Evolutionary conservation across 2,113 vertebrate species (phyloP).

Genomic region (Triplophysa rosa): DNA sequence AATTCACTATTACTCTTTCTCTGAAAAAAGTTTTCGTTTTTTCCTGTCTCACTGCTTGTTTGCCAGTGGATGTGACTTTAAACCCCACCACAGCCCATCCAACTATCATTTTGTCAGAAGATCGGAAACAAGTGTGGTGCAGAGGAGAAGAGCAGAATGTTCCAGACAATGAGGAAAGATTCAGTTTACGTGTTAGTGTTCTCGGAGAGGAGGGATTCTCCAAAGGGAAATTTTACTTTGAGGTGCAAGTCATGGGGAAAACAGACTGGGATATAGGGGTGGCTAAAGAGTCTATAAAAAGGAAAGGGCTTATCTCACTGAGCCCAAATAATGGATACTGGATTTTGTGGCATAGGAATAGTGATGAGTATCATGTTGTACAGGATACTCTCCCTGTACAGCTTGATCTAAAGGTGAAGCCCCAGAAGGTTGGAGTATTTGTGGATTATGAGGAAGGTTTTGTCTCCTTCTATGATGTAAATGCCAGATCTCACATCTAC

Average conservation of each 20-base stretch:
- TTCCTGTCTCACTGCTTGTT: too few species aligned
- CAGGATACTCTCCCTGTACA: background rate
- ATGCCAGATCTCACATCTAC: background rate
- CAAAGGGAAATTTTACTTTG: constrained; percentile 6
- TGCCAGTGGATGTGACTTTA: too few species aligned
- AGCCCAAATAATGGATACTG: constrained; percentile 23
- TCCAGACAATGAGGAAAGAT: background rate
- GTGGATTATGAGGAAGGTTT: constrained; percentile 23
- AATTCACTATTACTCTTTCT: too few species aligned
- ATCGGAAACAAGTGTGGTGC: too few species aligned
- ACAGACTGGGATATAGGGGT: constrained; percentile 38
- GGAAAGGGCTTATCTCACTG: constrained; percentile 28
- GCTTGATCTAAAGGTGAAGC: background rate
- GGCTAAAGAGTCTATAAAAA: constrained; percentile 7
- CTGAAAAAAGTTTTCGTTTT: too few species aligned
- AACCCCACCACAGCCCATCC: too few species aligned
- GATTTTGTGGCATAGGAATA: constrained; percentile 9
- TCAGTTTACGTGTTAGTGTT: background rate
- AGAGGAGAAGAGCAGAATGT: background rate
- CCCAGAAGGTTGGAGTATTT: constrained; percentile 26
- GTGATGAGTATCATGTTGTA: background rate
- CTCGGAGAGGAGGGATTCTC: background rate
- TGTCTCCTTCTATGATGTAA: constrained; percentile 27
- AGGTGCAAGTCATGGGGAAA: constrained; percentile 33
- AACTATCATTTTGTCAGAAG: too few species aligned